These are phyloP conservation scores for Temnothorax unifasciatus DNA, from an alignment of 2,888 invertebrate species.

Conservation along the genomic window DNA sequence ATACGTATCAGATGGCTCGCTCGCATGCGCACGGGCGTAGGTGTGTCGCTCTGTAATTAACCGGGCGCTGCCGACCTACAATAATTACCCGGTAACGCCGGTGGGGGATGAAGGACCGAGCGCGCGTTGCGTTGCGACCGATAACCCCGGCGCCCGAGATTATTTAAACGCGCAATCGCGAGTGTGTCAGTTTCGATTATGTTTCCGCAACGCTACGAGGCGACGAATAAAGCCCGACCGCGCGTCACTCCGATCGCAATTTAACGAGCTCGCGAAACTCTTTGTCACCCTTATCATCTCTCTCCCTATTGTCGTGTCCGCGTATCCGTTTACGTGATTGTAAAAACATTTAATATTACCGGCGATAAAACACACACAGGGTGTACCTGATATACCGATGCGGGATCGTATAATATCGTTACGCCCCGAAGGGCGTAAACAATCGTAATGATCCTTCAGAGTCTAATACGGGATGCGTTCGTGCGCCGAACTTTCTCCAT, in stretches of 20 bases:
- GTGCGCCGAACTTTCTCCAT: slow-evolving; percentile 48
- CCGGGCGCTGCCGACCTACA: slow-evolving; percentile 57
- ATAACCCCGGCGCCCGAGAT: slow-evolving; percentile 38
- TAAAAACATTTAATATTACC: slow-evolving; percentile 22
- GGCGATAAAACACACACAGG: neutral
- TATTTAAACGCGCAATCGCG: slow-evolving; percentile 54
- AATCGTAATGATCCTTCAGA: slow-evolving; percentile 37
- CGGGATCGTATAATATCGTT: neutral
- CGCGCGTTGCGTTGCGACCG: slow-evolving; percentile 30
- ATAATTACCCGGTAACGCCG: slow-evolving; percentile 47
- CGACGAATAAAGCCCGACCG: slow-evolving; percentile 31
- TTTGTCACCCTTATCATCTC: neutral
- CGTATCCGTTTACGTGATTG: neutral
- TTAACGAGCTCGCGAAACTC: slow-evolving; percentile 44
- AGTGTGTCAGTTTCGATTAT: slow-evolving; percentile 47
- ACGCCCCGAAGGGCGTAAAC: slow-evolving; percentile 34
- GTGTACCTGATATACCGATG: neutral
- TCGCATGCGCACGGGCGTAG: slow-evolving; percentile 50
- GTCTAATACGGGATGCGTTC: neutral
- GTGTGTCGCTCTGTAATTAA: slow-evolving; percentile 54
- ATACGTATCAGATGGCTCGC: slow-evolving; percentile 34
- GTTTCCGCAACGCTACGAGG: slow-evolving; percentile 2
- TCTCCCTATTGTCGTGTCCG: neutral
- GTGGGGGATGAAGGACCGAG: neutral
- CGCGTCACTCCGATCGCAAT: slow-evolving; percentile 37